Conservation (phyloP, 1,140 invertebrate species). For the Leucophenga varia region DNA sequence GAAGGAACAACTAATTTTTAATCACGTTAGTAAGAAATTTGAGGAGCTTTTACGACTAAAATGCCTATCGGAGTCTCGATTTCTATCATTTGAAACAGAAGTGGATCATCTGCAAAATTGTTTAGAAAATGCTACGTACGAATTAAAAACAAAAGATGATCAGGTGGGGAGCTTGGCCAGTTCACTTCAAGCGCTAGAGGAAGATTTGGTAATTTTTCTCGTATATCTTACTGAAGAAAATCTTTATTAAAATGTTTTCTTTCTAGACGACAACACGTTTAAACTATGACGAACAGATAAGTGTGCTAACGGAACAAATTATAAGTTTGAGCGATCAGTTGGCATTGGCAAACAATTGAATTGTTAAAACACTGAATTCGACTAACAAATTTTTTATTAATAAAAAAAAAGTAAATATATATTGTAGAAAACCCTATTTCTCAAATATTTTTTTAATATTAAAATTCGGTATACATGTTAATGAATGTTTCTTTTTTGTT, state of each 20-base stretch:
- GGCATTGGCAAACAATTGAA: constrained; percentile 48
- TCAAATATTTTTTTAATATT: no score
- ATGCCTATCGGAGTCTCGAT: constrained; percentile 41
- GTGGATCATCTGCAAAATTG: constrained; percentile 46
- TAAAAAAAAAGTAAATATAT: no score
- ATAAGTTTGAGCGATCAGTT: constrained; percentile 90
- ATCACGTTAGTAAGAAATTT: constrained; percentile 44
- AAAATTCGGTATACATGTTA: no score
- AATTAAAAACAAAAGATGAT: constrained; percentile 56
- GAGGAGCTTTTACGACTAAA: constrained; percentile 47
- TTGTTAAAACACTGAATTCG: no score
- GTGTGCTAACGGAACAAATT: constrained; percentile 88
- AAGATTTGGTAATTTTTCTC: constrained; percentile 58
- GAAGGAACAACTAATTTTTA: constrained; percentile 48
- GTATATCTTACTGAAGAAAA: neutral
- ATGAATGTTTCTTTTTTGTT: no score
- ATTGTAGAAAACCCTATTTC: no score
- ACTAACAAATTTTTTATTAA: no score
- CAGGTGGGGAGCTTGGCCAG: constrained; percentile 58
- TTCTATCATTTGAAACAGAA: constrained; percentile 39
- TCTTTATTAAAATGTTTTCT: constrained; percentile 23
- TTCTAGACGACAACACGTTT: constrained; percentile 65
- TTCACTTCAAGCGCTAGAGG: constrained; percentile 58
- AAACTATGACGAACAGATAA: constrained; percentile 87
- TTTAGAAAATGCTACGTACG: constrained; percentile 46